phyloP scores from a whole-genome alignment of 2,888 invertebrate genomes.

The Eucera pruinosa region DNA sequence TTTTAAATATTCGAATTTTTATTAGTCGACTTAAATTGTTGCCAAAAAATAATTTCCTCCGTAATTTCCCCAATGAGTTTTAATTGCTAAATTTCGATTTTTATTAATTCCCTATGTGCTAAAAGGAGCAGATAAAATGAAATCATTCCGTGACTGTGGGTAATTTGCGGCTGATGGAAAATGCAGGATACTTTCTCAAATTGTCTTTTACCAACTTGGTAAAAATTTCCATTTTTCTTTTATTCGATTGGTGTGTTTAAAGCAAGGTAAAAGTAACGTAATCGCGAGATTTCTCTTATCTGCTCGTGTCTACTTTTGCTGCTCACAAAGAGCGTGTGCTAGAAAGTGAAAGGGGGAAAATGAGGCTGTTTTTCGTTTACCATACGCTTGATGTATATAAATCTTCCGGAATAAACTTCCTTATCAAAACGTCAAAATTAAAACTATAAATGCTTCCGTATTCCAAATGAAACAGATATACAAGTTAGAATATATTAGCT shows the following conservation, averaged over 20 bases:
- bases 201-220: constrained; percentile 21
- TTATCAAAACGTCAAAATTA: constrained; percentile 8
- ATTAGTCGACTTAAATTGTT: too few species aligned
- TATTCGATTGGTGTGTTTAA: constrained; percentile 5
- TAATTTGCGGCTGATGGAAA: not conserved
- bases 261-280: constrained; percentile 25
- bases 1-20: too few species aligned
- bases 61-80: too few species aligned
- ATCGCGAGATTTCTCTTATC: constrained; percentile 51
- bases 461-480: not conserved
- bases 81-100: too few species aligned
- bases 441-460: constrained; percentile 1
- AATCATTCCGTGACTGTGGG: too few species aligned
- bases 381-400: constrained; percentile 2
- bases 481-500: too few species aligned
- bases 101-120: too few species aligned
- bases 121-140: too few species aligned
- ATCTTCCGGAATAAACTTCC: constrained; percentile 32
- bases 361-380: constrained; percentile 34
- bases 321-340: constrained; percentile 14
- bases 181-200: constrained; percentile 21
- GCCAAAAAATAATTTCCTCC: too few species aligned
- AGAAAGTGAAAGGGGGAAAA: constrained; percentile 62
- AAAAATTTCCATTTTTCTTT: constrained; percentile 23
- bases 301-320: constrained; percentile 17